These are phyloP conservation scores for Pipistrellus kuhlii DNA, from an alignment of 2,797 vertebrate genomes.

Conservation along the genomic window DNA sequence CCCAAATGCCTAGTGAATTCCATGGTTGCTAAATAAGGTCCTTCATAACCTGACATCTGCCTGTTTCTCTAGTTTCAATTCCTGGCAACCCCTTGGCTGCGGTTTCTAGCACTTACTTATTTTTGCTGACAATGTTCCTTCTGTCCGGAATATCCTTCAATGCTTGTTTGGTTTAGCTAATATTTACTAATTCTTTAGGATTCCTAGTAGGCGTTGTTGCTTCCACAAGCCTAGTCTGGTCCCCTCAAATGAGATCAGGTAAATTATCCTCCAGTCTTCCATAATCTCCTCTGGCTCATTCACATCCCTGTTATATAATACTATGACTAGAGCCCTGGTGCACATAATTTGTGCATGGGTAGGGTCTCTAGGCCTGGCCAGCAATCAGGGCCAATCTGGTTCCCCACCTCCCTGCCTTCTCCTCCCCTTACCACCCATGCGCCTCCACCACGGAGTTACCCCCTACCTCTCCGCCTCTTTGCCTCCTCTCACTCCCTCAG, in stretches of 20 bases:
- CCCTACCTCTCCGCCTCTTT: too few species aligned
- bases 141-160: neutral
- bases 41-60: neutral
- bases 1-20: neutral
- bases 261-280: neutral
- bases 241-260: neutral
- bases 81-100: neutral
- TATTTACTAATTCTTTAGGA: neutral
- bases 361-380: too few species aligned
- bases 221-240: neutral
- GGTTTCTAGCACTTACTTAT: neutral
- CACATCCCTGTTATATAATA: neutral
- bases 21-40: neutral
- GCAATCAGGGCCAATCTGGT: too few species aligned
- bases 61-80: neutral
- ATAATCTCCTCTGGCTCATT: neutral
- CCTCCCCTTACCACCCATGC: fast-evolving
- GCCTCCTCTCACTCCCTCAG: too few species aligned
- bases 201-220: neutral
- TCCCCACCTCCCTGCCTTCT: too few species aligned
- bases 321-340: too few species aligned
- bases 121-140: neutral
- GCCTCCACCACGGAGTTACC: too few species aligned
- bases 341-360: too few species aligned
- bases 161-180: neutral